phyloP scores from a whole-genome alignment of 1,140 invertebrate genomes.

The Drosophila takahashii region DNA sequence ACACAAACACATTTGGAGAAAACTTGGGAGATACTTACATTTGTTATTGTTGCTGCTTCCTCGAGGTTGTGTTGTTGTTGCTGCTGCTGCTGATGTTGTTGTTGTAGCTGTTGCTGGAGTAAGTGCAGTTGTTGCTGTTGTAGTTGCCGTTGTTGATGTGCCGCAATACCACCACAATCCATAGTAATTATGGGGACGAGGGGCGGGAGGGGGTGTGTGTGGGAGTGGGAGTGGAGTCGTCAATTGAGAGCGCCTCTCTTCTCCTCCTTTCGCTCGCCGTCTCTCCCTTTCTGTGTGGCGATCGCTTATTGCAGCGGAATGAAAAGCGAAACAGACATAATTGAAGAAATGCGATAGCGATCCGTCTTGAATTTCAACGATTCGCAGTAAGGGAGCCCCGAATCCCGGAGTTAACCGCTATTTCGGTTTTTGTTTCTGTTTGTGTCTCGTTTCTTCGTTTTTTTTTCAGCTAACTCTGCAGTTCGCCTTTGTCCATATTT shows the following conservation, averaged over 20 bases:
- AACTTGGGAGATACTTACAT: constrained; percentile 66
- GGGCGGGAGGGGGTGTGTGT: constrained; percentile 9
- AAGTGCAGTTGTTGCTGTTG: constrained; percentile 45
- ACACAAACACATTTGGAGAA: constrained; percentile 33
- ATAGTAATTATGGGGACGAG: constrained; percentile 57
- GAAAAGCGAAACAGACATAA: constrained; percentile 40
- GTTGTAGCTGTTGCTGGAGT: constrained; percentile 51
- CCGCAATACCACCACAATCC: constrained; percentile 80
- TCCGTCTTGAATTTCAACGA: constrained; percentile 46
- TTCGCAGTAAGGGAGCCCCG: constrained; percentile 30
- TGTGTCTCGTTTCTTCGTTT: constrained; percentile 10
- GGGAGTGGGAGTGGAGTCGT: constrained; percentile 49
- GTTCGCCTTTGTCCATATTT: constrained; percentile 43
- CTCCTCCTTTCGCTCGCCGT: constrained; percentile 1
- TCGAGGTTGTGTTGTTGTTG: constrained; percentile 70
- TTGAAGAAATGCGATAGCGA: constrained; percentile 44
- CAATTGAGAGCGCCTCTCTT: constrained; percentile 28
- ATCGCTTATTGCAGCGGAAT: constrained; percentile 46
- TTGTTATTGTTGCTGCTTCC: constrained; percentile 77
- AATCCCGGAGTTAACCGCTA: constrained; percentile 33
- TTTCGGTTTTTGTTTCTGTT: constrained; percentile 22
- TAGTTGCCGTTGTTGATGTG: constrained; percentile 69
- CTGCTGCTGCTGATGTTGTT: constrained; percentile 42
- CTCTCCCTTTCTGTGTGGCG: constrained; percentile 19
- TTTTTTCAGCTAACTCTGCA: constrained; percentile 36